Evolutionary conservation across 2,113 vertebrate genomes (phyloP).

Genomic region (Chaetodon auriga): DNA sequence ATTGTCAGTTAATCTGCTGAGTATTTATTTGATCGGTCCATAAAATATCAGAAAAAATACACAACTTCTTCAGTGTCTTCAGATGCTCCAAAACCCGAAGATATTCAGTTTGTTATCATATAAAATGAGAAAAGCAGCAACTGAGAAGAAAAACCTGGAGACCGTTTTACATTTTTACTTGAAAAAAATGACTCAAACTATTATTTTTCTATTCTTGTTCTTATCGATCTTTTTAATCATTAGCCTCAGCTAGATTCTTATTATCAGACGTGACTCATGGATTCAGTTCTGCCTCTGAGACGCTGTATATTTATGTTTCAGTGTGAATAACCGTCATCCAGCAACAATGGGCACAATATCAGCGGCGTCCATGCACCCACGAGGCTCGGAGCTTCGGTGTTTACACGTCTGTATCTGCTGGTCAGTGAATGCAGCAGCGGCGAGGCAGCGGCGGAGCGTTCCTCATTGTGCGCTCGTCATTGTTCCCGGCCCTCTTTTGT

Average conservation of each 20-base stretch:
- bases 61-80: too few relatives aligned
- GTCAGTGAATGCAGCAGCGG: constrained; percentile 19
- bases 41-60: too few relatives aligned
- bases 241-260: too few relatives aligned
- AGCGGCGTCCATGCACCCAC: background rate
- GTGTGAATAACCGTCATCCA: too few relatives aligned
- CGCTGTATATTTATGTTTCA: too few relatives aligned
- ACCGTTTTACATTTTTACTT: background rate
- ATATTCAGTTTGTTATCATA: too few relatives aligned
- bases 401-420: constrained; percentile 11
- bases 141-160: background rate
- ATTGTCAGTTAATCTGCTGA: too few relatives aligned
- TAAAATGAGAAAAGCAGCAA: background rate
- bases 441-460: constrained; percentile 38
- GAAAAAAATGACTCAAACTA: background rate
- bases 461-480: constrained; percentile 42
- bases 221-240: background rate
- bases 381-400: background rate
- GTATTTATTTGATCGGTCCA: too few relatives aligned
- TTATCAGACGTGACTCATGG: too few relatives aligned
- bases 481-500: constrained; percentile 65
- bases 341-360: background rate
- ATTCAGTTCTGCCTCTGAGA: too few relatives aligned
- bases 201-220: background rate
- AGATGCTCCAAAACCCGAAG: too few relatives aligned